phyloP scores from a whole-genome alignment of 2,113 vertebrate genomes.

The Danionella cerebrum region DNA sequence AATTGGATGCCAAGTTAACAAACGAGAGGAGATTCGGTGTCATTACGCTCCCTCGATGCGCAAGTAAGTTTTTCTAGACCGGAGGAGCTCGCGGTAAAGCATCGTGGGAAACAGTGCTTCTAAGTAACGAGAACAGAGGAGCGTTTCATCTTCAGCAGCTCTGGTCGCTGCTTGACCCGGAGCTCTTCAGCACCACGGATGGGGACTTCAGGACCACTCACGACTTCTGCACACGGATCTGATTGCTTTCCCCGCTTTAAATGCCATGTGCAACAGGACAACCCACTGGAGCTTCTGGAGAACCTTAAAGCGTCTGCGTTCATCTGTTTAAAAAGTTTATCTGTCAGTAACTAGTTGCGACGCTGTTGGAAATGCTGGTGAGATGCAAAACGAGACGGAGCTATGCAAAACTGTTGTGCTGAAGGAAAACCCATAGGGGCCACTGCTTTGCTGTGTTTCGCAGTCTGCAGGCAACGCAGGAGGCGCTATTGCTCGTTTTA shows the following conservation, averaged over 20 bases:
- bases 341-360: too few relatives aligned
- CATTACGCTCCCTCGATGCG: not conserved
- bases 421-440: constrained; percentile 55
- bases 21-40: not conserved
- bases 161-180: constrained; percentile 44
- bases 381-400: not conserved
- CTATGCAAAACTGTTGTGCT: constrained; percentile 44
- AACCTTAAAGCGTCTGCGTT: not conserved
- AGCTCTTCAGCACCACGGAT: constrained; percentile 46
- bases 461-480: not conserved
- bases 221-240: not conserved
- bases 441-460: constrained; percentile 54
- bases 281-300: not conserved
- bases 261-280: constrained; percentile 3
- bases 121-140: constrained; percentile 23
- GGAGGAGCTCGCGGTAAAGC: constrained; percentile 7
- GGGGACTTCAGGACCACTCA: constrained; percentile 12
- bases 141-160: constrained; percentile 22
- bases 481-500: not conserved
- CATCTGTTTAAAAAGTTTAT: too few relatives aligned
- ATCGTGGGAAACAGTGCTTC: not conserved
- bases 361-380: not conserved
- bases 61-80: constrained; percentile 25
- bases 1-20: not conserved
- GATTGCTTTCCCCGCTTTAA: too few relatives aligned